Base-by-base conservation (phyloP, 2,888 invertebrate genomes). In the Amiota minor region DNA sequence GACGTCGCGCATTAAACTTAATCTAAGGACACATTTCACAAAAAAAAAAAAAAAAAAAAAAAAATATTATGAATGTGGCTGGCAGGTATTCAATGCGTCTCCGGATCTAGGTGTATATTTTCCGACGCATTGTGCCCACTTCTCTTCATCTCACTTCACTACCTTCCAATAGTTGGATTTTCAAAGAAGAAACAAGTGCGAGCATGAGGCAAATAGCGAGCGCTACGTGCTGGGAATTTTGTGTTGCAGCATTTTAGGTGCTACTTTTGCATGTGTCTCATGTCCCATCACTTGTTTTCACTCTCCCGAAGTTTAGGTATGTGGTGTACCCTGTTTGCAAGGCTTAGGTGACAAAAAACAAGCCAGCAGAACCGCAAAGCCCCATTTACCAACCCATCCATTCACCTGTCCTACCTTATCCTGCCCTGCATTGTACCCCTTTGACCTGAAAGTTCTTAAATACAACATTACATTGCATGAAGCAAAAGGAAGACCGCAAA, bases 171-270 rank as follows among this genome's bases (percentile, higher is more conserved):
- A 1, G 1, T 1, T 23, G 3, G 23, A 2, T 23, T 3, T 23
- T 1, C 3, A 23, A 3, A 23, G 23, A 23, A 3, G 3, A 3
- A 23, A 3, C 1, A 3, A 23, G 23, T 2, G 20, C 1, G 35
- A 65, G 69, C 78, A 80, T 78, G 76, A 23, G 76, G 77, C 75
- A 81, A 84, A 84, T 82, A 83, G 76, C 79, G 76, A 83, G 76
- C 79, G 76, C 74, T 83, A 83, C 82, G 82, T 83, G 82, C 84
- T 80, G 79, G 81, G 82, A 84, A 83, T 83, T 11, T 14, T 84
- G 78, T 81, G 79, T 75, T 84, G 82, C 82, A 83, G 81, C 80
- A 78, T 83, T 82, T 84, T 79, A 83, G 83, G 80, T 81, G 80
- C 83, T 76, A 72, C 35, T 20, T 64, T 16, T 6, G 18, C 23